Evolutionary conservation across 2,888 invertebrate genomes (phyloP), one percentile per base, ranked within the genome.

Genomic region (Cabera pusaria): DNA sequence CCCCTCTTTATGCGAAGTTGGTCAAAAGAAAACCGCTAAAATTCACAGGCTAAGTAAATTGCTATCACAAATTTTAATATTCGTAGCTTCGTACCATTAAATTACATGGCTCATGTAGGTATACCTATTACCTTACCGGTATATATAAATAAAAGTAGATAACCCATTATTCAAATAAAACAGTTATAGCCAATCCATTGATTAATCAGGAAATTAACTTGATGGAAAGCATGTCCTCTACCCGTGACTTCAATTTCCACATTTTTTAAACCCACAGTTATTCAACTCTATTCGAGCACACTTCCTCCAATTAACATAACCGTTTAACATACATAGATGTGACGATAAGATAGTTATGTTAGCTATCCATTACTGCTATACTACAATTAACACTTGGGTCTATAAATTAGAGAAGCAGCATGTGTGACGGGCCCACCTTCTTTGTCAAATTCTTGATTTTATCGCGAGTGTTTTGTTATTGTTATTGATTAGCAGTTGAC

Each of bases 301-400:
- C 67, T 70, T 84, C 84, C 84, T 68, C 58, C 54, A 67, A 82
- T 84, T 79, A 80, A 66, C 79, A 80, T 81, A 79, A 75, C 64
- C 66, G 69, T 64, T 79, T 78, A 77, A 76, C 77, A 75, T 71
- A 73, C 72, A 80, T 69, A 63, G 78, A 76, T 76, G 62, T 53
- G 35, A 39, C 56, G 78, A 77, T 78, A 75, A 72, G 56, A 72
- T 73, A 68, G 64, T 72, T 69, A 69, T 70, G 67, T 66, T 66
- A 58, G 60, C 74, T 75, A 81, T 82, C 72, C 81, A 76, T 80
- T 77, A 71, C 69, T 61, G 69, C 76, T 82, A 84, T 77, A 71
- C 69, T 61, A 68, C 76, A 83, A 84, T 85, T 81, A 84, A 81
- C 84, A 83, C 82, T 70, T 73, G 56, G 47, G 41, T 43, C 72